Conservation (phyloP, 2,797 vertebrate species). For the Macropus fuliginosus region DNA sequence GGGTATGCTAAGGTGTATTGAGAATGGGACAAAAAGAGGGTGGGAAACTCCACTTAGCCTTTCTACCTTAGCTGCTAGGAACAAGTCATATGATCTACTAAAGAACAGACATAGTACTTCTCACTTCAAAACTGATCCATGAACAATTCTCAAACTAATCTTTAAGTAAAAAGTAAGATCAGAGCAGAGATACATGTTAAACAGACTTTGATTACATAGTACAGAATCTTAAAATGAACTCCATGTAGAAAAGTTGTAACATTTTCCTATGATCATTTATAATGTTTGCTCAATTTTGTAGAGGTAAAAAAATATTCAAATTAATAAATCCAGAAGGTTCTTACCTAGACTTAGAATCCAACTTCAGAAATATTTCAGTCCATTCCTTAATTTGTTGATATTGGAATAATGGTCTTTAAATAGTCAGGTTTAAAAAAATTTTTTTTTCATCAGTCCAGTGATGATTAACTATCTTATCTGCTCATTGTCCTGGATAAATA, state of each 20-base stretch:
- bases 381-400: conserved; percentile 32
- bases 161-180: not conserved
- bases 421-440: conserved; percentile 16
- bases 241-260: not conserved
- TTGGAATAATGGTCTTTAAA: conserved; percentile 63
- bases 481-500: conserved; percentile 67
- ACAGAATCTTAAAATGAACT: not conserved
- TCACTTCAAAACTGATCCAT: conserved; percentile 21
- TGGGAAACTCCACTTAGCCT: too few relatives aligned
- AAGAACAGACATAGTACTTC: not conserved
- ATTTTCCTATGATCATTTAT: not conserved
- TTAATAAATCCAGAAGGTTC: conserved; percentile 55
- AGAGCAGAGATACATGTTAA: not conserved
- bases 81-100: not conserved
- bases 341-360: conserved; percentile 81
- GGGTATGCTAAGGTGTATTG: too few relatives aligned
- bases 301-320: conserved; percentile 13
- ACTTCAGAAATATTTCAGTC: conserved; percentile 27
- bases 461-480: conserved; percentile 84
- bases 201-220: not conserved
- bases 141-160: not conserved
- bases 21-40: too few relatives aligned
- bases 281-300: conserved; percentile 29
- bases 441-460: conserved; percentile 71
- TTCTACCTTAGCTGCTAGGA: conserved; percentile 13